These are phyloP conservation scores for Cephus runcator DNA, from an alignment of 2,888 invertebrate species.

Conservation along the genomic window DNA sequence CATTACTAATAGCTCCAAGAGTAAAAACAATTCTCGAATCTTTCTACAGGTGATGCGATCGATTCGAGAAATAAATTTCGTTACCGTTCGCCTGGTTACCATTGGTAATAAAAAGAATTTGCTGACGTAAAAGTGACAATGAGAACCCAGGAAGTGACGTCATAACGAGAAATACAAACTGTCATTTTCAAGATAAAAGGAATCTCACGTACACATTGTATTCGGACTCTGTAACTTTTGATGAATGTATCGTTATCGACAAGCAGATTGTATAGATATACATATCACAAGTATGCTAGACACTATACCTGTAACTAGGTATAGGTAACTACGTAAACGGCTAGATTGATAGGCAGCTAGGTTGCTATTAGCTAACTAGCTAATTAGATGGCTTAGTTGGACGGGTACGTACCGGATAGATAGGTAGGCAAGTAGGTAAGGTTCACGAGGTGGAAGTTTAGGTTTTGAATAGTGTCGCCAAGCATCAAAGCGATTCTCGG, in stretches of 20 bases:
- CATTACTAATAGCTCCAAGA: background rate
- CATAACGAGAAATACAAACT: no score
- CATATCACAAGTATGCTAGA: background rate
- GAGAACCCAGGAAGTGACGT: conserved; percentile 11
- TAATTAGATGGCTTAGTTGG: background rate
- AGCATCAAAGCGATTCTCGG: conserved; percentile 53
- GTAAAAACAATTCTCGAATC: no score
- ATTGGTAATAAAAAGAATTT: conserved; percentile 5
- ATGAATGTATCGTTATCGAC: background rate
- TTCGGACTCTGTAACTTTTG: background rate
- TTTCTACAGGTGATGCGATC: no score
- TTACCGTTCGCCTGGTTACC: background rate
- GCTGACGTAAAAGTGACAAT: conserved; percentile 25
- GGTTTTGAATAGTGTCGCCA: background rate
- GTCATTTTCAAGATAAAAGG: no score
- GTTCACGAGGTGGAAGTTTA: background rate
- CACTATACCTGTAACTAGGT: background rate
- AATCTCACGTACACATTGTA: background rate
- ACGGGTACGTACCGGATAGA: background rate
- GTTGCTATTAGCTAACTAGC: background rate
- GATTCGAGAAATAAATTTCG: no score
- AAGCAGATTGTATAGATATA: background rate
- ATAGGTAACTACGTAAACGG: background rate
- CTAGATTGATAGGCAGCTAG: background rate
- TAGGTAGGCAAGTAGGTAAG: background rate